Base-by-base conservation (phyloP, 2,113 vertebrate genomes). In the Peromyscus leucopus region DNA sequence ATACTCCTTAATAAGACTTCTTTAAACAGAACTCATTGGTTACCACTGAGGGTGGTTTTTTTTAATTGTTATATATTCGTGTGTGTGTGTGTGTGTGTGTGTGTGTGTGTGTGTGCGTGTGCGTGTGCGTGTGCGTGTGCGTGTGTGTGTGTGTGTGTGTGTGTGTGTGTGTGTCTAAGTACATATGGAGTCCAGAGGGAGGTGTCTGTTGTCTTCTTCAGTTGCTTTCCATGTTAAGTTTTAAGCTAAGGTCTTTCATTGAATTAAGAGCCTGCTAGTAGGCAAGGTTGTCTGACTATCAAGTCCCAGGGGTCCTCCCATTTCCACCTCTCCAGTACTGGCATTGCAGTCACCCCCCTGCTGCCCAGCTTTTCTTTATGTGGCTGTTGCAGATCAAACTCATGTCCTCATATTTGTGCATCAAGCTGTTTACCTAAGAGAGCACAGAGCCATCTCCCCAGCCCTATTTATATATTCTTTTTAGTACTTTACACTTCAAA, bases 11-110 rank as follows among this genome's bases (percentile, higher is more conserved):
- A 82, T 4, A 48, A 16, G 8, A 67, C 36, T 93, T 46, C 65
- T 94, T 91, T 72, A 95, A 91, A 71, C 22, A 61, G 46, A 93
- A 95, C 36, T 26, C 8, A 24, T 93, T 67, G 24, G 80, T 89
- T 94, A 51, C 74, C 21, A 82, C 39, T 89, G 28, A 17, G 78
- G 22, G 16, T 91, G 17, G 33, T 91, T 76, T 63, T 51, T 83
- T 61, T 65, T 65, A 91, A 65, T 46, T 69, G n/a, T 84, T 78
- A 17, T n/a, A 84, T 92, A 65, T 59, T 93, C 11, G 36, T 65
- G 55, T 57, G 12, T 22, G 19, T 55, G 24, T 39, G n/a, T 90
- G 0, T 71, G 80, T 61, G 80, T 61, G 21, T 51, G 46, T 51
- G 24, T 78, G 46, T 78, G 42, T 78, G 22, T 76, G 22, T n/a